Evolutionary conservation across 2,888 invertebrate species (phyloP).

Genomic region (Leptopilina syphax): DNA sequence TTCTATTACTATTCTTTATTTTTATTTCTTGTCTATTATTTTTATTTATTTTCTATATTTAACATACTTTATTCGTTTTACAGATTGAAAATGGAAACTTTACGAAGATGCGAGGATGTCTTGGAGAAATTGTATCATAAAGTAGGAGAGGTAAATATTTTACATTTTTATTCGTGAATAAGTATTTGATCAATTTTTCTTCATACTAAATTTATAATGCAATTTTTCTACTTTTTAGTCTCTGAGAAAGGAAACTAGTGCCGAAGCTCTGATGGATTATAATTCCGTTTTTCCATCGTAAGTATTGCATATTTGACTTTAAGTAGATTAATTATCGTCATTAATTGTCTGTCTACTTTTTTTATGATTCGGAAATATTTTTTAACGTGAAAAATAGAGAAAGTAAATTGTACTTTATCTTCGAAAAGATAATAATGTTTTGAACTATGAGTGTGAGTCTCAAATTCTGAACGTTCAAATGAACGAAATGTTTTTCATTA

Average conservation of each 20-base stretch:
- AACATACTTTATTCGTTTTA: constrained; percentile 61
- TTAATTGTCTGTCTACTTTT: background rate
- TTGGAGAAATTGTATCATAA: constrained; percentile 82
- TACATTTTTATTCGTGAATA: background rate
- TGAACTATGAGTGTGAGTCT: no score
- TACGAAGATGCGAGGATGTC: constrained; percentile 84
- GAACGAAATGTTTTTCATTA: no score
- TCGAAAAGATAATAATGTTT: no score
- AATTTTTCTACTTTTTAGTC: constrained; percentile 21
- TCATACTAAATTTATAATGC: background rate
- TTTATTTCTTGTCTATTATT: constrained; percentile 27
- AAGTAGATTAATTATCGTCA: no score
- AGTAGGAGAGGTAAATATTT: constrained; percentile 80
- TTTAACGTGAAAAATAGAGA: no score
- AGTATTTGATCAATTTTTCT: no score
- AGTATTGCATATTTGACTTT: background rate
- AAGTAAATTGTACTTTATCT: no score
- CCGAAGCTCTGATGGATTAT: constrained; percentile 12
- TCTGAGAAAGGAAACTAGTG: constrained; percentile 13
- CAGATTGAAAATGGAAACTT: constrained; percentile 84
- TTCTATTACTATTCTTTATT: constrained; percentile 12
- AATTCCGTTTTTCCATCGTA: constrained; percentile 28
- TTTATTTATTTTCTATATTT: constrained; percentile 11
- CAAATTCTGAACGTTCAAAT: no score
- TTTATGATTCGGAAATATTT: background rate